Base-by-base conservation (phyloP, 2,797 vertebrate genomes). In the Lepidocolaptes lacrymiger region DNA sequence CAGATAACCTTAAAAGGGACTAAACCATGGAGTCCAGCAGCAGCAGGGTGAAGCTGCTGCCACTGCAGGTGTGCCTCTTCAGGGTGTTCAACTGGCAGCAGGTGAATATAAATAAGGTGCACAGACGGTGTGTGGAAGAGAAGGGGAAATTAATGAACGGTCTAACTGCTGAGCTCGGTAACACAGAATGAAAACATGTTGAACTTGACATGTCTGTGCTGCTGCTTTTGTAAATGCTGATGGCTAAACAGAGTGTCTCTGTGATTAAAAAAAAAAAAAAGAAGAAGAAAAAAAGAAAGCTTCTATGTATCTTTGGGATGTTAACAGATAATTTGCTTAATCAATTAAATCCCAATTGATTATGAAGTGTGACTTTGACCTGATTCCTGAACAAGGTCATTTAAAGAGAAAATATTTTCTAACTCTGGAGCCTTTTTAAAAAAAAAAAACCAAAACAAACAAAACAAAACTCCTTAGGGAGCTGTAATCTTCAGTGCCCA, bases 71-170 rank as follows among this genome's bases (percentile, higher is more conserved):
- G 88, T 95, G 62, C 59, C 39, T 93, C 91, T 89, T 95, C 84
- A 69, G 94, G 71, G 67, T 79, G 71, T 41, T 89, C 61, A 62
- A 85, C 11, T 73, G 67, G 84, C 83, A 95, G 92, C 86, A 95
- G 83, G 74, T 91, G 73, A 91, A 95, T 88, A 95, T 94, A 94
- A 95, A 95, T 91, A 95, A 95, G 73, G 67, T 76, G 67, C 83
- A 85, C 77, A 91, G 85, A 82, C 81, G 8, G 85, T 32, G 41
- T 52, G 34, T 59, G 21, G 73, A 87, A 64, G 46, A 84, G 72
- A 78, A 83, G n/a, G 51, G n/a, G 75, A 91, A 90, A 95, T 90
- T 95, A 94, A 92, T 92, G 90, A 95, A 89, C 0, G 1, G 52
- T 87, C 84, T 96, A 95, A 95, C 83, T 81, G 89, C 89, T 97